Percentiles rank a stretch among this genome's conserved stretches.
phyloP scores from a whole-genome alignment of 2,113 vertebrate genomes.

The Chamaetylas fuelleborni region DNA sequence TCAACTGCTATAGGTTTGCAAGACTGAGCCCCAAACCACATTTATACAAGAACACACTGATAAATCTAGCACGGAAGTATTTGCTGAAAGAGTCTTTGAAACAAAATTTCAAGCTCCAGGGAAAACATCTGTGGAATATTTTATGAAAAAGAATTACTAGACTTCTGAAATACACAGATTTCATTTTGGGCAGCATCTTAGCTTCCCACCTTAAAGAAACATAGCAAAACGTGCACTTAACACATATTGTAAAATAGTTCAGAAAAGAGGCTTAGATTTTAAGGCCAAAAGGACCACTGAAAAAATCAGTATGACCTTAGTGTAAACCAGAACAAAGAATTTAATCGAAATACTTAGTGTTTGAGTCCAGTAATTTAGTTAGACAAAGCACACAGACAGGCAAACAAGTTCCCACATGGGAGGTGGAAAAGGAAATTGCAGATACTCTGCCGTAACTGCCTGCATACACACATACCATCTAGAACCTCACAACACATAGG shows the following conservation, averaged over 20 bases:
- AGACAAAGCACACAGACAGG: neutral
- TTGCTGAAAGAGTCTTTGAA: constrained; percentile 8
- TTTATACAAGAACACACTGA: neutral
- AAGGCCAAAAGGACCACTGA: neutral
- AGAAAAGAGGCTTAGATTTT: neutral
- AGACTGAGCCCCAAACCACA: neutral
- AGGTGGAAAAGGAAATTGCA: neutral
- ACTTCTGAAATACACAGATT: neutral
- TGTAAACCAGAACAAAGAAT: neutral
- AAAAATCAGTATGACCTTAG: neutral
- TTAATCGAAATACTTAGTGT: neutral
- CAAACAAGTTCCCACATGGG: neutral
- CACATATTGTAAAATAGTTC: neutral
- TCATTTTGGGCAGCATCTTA: neutral
- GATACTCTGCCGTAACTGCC: neutral
- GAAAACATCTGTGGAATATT: constrained; percentile 27
- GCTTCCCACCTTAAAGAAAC: neutral
- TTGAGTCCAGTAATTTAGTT: neutral
- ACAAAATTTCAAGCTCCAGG: constrained; percentile 20
- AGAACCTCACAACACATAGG: neutral
- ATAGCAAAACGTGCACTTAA: neutral
- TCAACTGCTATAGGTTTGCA: neutral
- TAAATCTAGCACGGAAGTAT: neutral
- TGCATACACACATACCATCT: neutral
- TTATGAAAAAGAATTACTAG: neutral